Conservation (phyloP, 2,797 vertebrate genomes). For the Eremophila alpestris region DNA sequence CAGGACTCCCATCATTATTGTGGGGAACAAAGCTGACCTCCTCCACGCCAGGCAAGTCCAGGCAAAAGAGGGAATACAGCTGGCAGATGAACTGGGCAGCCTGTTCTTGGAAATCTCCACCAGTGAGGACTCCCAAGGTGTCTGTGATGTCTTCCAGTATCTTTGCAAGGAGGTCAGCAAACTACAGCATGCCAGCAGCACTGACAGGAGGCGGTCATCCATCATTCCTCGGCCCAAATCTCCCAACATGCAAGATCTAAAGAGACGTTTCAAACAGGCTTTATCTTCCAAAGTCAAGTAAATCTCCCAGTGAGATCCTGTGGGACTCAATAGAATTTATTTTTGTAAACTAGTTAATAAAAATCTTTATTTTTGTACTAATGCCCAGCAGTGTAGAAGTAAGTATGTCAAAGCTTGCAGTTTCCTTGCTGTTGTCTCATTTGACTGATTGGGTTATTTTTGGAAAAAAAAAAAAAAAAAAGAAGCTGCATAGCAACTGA, state of each 20-base stretch:
- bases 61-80: conserved; percentile 73
- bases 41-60: conserved; percentile 79
- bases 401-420: conserved; percentile 3
- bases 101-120: conserved; percentile 83
- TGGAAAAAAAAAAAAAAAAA: not conserved
- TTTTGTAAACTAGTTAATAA: conserved; percentile 57
- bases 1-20: conserved; percentile 76
- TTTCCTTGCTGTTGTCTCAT: not conserved
- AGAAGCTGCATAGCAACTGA: not conserved
- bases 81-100: conserved; percentile 81
- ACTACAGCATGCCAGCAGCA: conserved; percentile 31
- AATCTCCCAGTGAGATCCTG: not conserved
- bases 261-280: conserved; percentile 84
- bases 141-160: conserved; percentile 81
- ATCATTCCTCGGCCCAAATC: conserved; percentile 81
- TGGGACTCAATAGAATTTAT: conserved; percentile 33
- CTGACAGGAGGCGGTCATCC: conserved; percentile 71
- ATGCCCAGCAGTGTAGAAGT: conserved; percentile 45
- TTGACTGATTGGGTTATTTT: conserved; percentile 6
- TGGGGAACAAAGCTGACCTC: conserved; percentile 84
- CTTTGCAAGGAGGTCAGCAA: conserved; percentile 83
- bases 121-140: conserved; percentile 79
- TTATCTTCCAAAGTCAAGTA: conserved; percentile 81
- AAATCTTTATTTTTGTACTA: conserved; percentile 80
- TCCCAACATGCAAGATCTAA: conserved; percentile 84